Percentiles rank a stretch among this genome's conserved stretches.
Evolutionary conservation across 2,888 invertebrate species (phyloP).

Genomic region (Drosophila vallismaia): DNA sequence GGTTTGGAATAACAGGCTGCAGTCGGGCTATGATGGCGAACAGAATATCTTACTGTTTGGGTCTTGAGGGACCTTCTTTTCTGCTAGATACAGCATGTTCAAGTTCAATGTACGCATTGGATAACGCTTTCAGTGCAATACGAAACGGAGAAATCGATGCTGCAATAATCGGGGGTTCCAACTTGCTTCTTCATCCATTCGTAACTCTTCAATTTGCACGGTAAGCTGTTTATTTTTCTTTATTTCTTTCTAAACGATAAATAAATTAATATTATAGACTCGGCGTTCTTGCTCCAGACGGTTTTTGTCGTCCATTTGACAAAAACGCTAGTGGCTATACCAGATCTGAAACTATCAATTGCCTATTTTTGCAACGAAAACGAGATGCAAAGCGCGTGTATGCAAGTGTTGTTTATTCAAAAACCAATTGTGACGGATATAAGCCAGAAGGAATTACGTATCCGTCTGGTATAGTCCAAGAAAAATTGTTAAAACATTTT

Average conservation of each 20-base stretch:
- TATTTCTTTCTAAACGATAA: neutral
- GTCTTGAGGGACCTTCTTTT: conserved; percentile 94
- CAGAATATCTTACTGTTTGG: conserved; percentile 94
- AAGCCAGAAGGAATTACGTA: conserved; percentile 89
- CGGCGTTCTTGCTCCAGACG: conserved; percentile 92
- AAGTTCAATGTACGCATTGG: conserved; percentile 94
- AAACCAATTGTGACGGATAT: conserved; percentile 92
- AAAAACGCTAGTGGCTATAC: conserved; percentile 92
- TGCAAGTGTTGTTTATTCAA: conserved; percentile 89
- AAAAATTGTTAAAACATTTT: conserved; percentile 86
- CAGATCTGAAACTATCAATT: conserved; percentile 91
- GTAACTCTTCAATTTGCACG: conserved; percentile 94
- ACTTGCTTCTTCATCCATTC: conserved; percentile 93
- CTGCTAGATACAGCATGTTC: conserved; percentile 97
- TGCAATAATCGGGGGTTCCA: conserved; percentile 95
- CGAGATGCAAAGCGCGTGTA: conserved; percentile 88
- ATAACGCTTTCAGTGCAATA: conserved; percentile 91
- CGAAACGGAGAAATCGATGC: conserved; percentile 92
- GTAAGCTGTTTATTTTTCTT: conserved; percentile 80
- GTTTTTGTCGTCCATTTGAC: conserved; percentile 96
- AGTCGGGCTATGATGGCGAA: conserved; percentile 96
- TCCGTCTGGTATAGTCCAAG: conserved; percentile 88
- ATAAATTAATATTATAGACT: conserved; percentile 84
- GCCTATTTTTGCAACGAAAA: conserved; percentile 89
- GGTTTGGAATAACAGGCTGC: conserved; percentile 87